Evolutionary conservation across 2,888 invertebrate species (phyloP).

Genomic region (Anthophora plumipes): DNA sequence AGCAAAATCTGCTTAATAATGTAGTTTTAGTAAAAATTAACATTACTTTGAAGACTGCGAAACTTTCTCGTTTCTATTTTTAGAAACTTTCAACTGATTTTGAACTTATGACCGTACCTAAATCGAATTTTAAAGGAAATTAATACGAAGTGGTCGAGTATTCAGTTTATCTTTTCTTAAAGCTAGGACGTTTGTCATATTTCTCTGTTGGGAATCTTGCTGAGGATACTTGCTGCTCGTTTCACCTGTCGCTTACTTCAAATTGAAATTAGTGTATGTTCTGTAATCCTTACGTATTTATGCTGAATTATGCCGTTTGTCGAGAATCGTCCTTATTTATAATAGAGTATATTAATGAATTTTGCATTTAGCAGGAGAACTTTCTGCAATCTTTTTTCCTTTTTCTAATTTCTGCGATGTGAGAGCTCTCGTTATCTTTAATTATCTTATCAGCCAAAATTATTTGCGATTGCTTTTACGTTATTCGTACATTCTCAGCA

Average conservation of each 20-base stretch:
- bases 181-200: neutral
- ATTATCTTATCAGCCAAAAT: neutral
- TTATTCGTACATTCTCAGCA: constrained; percentile 5
- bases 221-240: constrained; percentile 43
- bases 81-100: no score
- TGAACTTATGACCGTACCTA: neutral
- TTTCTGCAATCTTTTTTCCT: constrained; percentile 39
- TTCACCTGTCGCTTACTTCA: constrained; percentile 56
- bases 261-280: constrained; percentile 29
- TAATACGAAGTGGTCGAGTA: neutral
- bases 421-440: neutral
- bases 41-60: constrained; percentile 17
- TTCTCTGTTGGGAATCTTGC: constrained; percentile 60
- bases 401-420: neutral
- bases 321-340: neutral
- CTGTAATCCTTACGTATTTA: constrained; percentile 23
- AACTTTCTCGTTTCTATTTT: no score
- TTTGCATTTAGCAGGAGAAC: constrained; percentile 49
- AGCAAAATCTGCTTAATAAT: constrained; percentile 8
- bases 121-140: neutral
- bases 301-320: neutral
- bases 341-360: neutral
- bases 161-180: neutral
- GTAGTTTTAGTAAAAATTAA: constrained; percentile 33
- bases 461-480: neutral